Conservation (phyloP, 92 coral and sea anemone genomes). For the Paragorgia papillata region DNA sequence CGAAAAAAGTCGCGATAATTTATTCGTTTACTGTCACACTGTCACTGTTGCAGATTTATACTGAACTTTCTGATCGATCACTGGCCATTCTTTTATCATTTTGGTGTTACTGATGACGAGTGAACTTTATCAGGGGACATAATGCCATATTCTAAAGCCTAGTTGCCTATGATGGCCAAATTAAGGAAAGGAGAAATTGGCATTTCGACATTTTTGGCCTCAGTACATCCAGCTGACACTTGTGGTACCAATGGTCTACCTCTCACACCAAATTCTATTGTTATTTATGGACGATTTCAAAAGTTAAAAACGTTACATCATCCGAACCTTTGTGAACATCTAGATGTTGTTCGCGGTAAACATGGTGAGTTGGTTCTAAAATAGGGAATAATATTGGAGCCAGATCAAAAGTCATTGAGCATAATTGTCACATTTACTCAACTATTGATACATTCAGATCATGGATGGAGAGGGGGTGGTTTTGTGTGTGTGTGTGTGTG, state of each 20-base stretch:
- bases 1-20: not conserved
- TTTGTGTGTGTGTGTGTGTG: no score
- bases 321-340: constrained; percentile 86
- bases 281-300: constrained; percentile 89
- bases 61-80: no score
- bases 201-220: constrained; percentile 91
- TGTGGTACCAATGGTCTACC: constrained; percentile 99
- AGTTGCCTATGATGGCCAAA: constrained; percentile 83
- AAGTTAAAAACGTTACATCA: constrained; percentile 72
- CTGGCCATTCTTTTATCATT: no score
- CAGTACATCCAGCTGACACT: constrained; percentile 88
- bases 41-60: no score
- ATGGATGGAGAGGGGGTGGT: no score
- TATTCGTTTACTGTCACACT: no score
- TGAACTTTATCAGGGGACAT: not conserved
- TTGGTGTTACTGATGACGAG: no score
- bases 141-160: no score
- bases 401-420: no score
- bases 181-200: constrained; percentile 83
- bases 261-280: constrained; percentile 95
- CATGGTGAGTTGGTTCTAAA: constrained; percentile 69
- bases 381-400: not conserved
- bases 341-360: constrained; percentile 85
- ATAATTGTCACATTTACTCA: no score
- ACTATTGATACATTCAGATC: no score